A percentile compares a stretch with the other conserved stretches of the same genome.
Evolutionary conservation across 2,113 vertebrate species (phyloP).

Genomic region (Eublepharis macularius): DNA sequence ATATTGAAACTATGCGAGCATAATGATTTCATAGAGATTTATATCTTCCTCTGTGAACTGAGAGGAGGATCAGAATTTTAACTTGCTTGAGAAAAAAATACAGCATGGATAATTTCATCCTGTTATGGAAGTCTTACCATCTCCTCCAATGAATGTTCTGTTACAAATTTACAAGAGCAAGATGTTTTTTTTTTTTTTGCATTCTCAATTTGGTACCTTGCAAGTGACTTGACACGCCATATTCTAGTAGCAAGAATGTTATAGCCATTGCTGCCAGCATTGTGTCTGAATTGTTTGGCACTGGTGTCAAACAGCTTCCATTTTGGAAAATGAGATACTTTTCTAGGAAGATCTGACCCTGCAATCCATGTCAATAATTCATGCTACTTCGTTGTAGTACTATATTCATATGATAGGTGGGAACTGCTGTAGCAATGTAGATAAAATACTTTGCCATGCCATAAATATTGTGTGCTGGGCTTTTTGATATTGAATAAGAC

Average conservation of each 20-base stretch:
- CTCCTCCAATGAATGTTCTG: constrained; percentile 10
- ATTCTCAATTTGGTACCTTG: constrained; percentile 1
- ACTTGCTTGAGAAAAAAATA: constrained; percentile 27
- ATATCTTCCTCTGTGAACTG: constrained; percentile 26
- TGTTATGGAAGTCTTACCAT: constrained; percentile 20
- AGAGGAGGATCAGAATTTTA: constrained; percentile 50
- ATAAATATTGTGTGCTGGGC: neutral
- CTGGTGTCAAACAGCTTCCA: constrained; percentile 58
- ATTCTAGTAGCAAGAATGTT: neutral
- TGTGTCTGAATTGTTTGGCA: constrained; percentile 24
- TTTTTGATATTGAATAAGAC: neutral
- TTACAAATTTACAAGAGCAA: constrained; percentile 15
- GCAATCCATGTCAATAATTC: neutral
- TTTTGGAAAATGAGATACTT: constrained; percentile 46
- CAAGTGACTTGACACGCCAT: neutral
- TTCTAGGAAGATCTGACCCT: constrained; percentile 38
- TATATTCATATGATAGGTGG: neutral
- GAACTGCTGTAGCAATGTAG: constrained; percentile 2
- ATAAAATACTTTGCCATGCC: neutral
- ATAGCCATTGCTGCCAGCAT: neutral
- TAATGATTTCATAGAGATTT: constrained; percentile 45
- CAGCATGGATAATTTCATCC: constrained; percentile 34
- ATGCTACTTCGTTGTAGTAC: constrained; percentile 8
- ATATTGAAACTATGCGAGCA: neutral
- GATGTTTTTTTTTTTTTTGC: constrained; percentile 23